phyloP scores from a whole-genome alignment of 2,888 invertebrate species.

The Xiphydria camelus region DNA sequence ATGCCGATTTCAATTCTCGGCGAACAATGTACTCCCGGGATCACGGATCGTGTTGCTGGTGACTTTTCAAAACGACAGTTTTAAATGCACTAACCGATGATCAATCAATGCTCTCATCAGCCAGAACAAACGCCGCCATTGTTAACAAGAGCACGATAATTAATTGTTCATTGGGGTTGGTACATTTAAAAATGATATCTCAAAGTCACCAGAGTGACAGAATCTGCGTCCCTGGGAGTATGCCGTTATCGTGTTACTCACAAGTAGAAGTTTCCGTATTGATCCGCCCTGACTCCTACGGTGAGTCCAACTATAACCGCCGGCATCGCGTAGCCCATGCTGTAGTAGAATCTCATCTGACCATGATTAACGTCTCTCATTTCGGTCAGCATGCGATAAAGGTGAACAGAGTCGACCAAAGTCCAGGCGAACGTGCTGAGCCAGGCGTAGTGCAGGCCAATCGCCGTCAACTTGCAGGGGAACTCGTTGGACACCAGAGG shows the following conservation, averaged over 20 bases:
- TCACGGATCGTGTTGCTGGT: too few relatives aligned
- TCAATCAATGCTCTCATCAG: too few relatives aligned
- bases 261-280: slow-evolving; percentile 94
- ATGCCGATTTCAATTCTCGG: background rate
- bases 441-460: slow-evolving; percentile 92
- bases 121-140: too few relatives aligned
- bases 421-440: slow-evolving; percentile 89
- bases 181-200: too few relatives aligned
- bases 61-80: too few relatives aligned
- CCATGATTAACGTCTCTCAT: slow-evolving; percentile 96
- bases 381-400: slow-evolving; percentile 92
- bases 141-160: background rate
- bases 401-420: slow-evolving; percentile 88
- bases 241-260: slow-evolving; percentile 62
- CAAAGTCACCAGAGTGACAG: too few relatives aligned
- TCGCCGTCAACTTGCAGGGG: slow-evolving; percentile 86
- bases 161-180: too few relatives aligned
- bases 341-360: slow-evolving; percentile 88
- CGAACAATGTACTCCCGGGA: too few relatives aligned
- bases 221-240: background rate
- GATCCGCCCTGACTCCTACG: slow-evolving; percentile 90
- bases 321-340: slow-evolving; percentile 89
- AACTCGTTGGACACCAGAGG: slow-evolving; percentile 85
- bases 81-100: too few relatives aligned
- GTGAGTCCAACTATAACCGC: slow-evolving; percentile 89